Evolutionary conservation across 2,888 invertebrate species (phyloP), one percentile per base, ranked within the genome.

Genomic region (Harpalus rufipes): DNA sequence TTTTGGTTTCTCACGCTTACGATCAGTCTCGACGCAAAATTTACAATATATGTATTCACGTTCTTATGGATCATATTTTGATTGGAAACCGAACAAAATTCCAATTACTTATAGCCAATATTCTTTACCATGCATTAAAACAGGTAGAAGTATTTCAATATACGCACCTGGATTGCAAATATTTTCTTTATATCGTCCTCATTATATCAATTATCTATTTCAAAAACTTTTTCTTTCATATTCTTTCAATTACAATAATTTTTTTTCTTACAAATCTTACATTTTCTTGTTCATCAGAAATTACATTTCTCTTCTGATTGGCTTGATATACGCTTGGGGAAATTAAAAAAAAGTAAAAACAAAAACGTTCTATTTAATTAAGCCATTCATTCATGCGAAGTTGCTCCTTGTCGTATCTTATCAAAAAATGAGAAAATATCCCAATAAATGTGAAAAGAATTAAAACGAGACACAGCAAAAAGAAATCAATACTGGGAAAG

Each of bases 281-380:
- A 68, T 39, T 39, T 68, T 63, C 25, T 14, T 68, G 68, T 39
- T 41, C 68, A 68, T 68, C 39, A 68, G 25, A 32, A 63, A 63
- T 63, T 63, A 32, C 12, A 25, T 63, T 68, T 39, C 68, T 68
- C 39, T 68, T 68, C 14, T 68, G 68, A 68, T 68, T 68, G 68
- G 68, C 7, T 39, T 32, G 39, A 68, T 68, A 10, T 41, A 68
- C 68, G 68, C 68, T 14, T 39, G 39, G n/a, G 14, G 68, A 14
- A 68, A 68, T 68, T 68, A 68, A 39, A 68, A 39, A 68, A 68
- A 68, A 68, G 14, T 39, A 14, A 68, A 25, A 68, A 68, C 39
- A n/a, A 39, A 68, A 68, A 68, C 68, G 68, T 25, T 63, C 14
- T 63, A 63, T 25, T 68, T 68, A 68, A 68, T 68, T 68, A 39